These are phyloP conservation scores for Morpho deidamia DNA, from an alignment of 2,888 invertebrate species.

Conservation along the genomic window DNA sequence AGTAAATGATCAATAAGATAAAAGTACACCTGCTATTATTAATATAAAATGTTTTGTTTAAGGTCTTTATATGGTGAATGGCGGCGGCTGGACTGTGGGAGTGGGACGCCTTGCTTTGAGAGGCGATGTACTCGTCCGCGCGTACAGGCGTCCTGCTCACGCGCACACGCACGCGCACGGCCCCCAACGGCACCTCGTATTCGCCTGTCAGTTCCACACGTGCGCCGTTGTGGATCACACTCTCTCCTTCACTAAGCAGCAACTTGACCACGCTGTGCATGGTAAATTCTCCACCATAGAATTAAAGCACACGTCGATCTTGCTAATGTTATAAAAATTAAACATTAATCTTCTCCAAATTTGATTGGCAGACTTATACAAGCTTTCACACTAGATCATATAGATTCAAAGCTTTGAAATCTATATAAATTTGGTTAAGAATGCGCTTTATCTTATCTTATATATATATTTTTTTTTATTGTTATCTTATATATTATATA, in stretches of 20 bases:
- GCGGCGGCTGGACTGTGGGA: conserved; percentile 81
- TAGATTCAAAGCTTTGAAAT: no score
- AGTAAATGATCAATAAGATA: no score
- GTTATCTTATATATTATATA: no score
- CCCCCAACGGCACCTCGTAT: conserved; percentile 81
- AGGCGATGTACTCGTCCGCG: conserved; percentile 94
- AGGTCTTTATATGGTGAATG: conserved; percentile 85
- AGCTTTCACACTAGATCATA: no score
- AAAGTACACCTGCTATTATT: background rate
- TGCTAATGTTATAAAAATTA: no score
- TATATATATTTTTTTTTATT: no score
- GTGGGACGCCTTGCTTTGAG: conserved; percentile 84
- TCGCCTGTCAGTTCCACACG: conserved; percentile 95
- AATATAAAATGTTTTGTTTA: conserved; percentile 14
- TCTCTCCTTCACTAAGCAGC: conserved; percentile 90
- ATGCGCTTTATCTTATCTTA: no score
- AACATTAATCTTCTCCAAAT: no score
- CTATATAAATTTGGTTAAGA: no score
- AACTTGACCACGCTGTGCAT: conserved; percentile 90
- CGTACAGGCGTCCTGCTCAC: conserved; percentile 84
- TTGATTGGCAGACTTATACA: no score
- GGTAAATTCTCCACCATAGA: conserved; percentile 67
- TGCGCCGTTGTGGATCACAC: conserved; percentile 93
- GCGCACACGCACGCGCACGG: conserved; percentile 33
- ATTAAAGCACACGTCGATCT: conserved; percentile 4